phyloP scores from a whole-genome alignment of 2,888 invertebrate genomes.

The Drosophila putrida region DNA sequence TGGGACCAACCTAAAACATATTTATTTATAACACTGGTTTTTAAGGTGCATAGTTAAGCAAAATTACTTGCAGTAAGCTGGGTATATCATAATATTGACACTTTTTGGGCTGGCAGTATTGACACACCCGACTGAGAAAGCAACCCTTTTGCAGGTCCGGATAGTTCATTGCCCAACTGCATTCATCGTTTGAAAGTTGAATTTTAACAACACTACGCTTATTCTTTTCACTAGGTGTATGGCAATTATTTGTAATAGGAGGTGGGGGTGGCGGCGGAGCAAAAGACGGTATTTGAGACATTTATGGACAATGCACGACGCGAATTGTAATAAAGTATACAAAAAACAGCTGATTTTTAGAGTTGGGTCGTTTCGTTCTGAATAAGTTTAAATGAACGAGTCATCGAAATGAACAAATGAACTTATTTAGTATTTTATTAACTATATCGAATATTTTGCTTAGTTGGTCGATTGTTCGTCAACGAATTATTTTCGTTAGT shows the following conservation, averaged over 20 bases:
- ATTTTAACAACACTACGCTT: background rate
- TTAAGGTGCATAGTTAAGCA: background rate
- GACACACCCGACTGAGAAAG: slow-evolving; percentile 86
- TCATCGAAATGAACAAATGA: no score
- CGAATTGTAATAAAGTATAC: background rate
- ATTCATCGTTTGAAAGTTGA: slow-evolving; percentile 79
- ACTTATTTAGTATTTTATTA: no score
- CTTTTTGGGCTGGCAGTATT: slow-evolving; percentile 86
- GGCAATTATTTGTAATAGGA: background rate
- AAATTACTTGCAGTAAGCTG: slow-evolving; percentile 77
- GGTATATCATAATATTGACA: slow-evolving; percentile 85
- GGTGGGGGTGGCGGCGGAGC: slow-evolving; percentile 17
- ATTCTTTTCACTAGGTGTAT: background rate
- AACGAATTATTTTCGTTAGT: no score
- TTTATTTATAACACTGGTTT: no score
- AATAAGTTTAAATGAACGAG: no score
- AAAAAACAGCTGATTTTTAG: slow-evolving; percentile 9
- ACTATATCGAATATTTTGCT: no score
- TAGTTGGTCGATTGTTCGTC: no score
- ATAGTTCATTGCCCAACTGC: slow-evolving; percentile 87
- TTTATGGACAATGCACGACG: slow-evolving; percentile 4
- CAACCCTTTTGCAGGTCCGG: slow-evolving; percentile 88
- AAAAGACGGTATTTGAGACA: slow-evolving; percentile 35
- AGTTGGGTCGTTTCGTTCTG: no score
- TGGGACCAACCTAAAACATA: slow-evolving; percentile 86